phyloP scores from a whole-genome alignment of 2,113 vertebrate species.

The Pollimyrus isidori region DNA sequence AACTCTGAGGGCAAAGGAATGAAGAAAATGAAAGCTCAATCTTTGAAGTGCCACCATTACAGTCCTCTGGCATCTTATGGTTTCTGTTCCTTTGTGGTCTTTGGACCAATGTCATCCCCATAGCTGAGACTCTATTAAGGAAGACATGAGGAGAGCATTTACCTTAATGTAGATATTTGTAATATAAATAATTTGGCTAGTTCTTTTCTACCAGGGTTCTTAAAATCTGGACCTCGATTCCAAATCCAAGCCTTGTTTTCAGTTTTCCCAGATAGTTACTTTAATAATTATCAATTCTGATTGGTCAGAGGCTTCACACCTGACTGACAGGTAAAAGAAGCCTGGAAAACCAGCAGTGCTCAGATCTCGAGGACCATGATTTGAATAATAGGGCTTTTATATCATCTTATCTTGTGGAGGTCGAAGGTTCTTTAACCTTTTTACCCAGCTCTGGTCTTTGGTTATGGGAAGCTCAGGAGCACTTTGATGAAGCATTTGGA shows the following conservation, averaged over 20 bases:
- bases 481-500: neutral
- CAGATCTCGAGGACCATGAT: too few relatives aligned
- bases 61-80: neutral
- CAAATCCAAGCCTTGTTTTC: too few relatives aligned
- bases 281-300: too few relatives aligned
- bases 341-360: too few relatives aligned
- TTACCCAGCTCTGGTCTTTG: neutral
- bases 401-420: neutral
- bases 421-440: neutral
- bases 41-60: neutral
- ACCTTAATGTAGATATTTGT: neutral
- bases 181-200: neutral
- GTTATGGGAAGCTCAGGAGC: neutral
- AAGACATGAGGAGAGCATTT: neutral
- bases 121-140: neutral
- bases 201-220: neutral
- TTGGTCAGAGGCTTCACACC: too few relatives aligned
- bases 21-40: neutral
- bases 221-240: too few relatives aligned
- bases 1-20: neutral
- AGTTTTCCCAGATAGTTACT: too few relatives aligned
- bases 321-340: too few relatives aligned
- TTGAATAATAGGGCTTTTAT: too few relatives aligned
- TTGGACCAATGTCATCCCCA: neutral
- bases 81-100: neutral